phyloP scores from a whole-genome alignment of 2,113 vertebrate species.

The Atherinomorus stipes region DNA sequence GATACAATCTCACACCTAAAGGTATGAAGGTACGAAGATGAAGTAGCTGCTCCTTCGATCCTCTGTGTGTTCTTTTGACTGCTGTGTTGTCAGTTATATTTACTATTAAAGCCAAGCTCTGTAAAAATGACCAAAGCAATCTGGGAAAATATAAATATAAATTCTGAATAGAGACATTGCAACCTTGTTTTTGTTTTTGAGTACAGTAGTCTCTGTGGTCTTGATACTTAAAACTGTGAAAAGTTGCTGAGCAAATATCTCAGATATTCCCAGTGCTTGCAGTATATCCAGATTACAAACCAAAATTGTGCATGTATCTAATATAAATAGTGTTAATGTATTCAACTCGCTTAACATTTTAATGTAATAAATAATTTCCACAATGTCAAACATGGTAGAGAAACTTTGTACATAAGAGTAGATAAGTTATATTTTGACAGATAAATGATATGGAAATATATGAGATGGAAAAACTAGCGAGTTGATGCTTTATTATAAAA shows the following conservation, averaged over 20 bases:
- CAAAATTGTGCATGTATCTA: conserved; percentile 66
- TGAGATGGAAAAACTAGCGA: conserved; percentile 62
- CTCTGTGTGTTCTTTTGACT: conserved; percentile 45
- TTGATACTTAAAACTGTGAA: conserved; percentile 71
- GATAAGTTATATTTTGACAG: conserved; percentile 71
- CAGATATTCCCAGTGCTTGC: conserved; percentile 61
- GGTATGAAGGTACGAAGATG: conserved; percentile 51
- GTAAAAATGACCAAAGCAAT: conserved; percentile 40
- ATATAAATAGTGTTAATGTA: conserved; percentile 70
- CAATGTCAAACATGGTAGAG: conserved; percentile 73
- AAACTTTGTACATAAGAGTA: conserved; percentile 84
- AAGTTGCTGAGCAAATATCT: conserved; percentile 60
- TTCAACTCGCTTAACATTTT: conserved; percentile 67
- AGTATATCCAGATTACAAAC: conserved; percentile 70
- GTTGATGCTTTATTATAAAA: conserved; percentile 74
- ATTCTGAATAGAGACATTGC: conserved; percentile 70
- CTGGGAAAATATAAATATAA: conserved; percentile 38
- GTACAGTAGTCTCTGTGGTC: conserved; percentile 75
- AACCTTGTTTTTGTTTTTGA: conserved; percentile 65
- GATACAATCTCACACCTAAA: conserved; percentile 39
- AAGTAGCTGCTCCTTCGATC: conserved; percentile 48
- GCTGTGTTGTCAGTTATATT: conserved; percentile 52
- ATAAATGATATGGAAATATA: conserved; percentile 55
- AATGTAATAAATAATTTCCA: conserved; percentile 60
- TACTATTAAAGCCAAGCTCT: conserved; percentile 55